Base-by-base conservation (phyloP, 2,113 vertebrate genomes). In the Trogon melanurus region DNA sequence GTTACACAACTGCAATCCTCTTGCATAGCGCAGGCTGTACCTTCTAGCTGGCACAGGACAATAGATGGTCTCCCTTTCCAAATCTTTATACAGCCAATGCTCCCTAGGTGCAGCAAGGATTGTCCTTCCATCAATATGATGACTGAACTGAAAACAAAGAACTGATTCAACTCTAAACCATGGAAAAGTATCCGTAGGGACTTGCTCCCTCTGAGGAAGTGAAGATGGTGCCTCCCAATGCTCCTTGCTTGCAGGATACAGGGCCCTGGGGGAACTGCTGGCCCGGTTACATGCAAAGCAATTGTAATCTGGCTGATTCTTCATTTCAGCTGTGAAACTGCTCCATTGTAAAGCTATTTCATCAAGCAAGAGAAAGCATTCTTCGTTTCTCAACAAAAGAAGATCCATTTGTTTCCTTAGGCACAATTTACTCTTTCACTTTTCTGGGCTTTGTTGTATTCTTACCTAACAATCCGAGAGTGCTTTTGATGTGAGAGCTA, bases 391-490 rank as follows among this genome's bases (percentile, higher is more conserved):
- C 57, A 89, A 87, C 82, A 95, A 95, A 91, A 75, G 82, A 79
- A 86, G 76, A 87, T 72, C 80, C 30, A 51, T 87, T 95, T 93
- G 78, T 91, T 96, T 96, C 93, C 82, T 93, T 51, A 72, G 86
- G 76, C 69, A 87, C 83, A 81, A 94, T 93, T 92, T 91, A 93
- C 30, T 92, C 76, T 92, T 70, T 85, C 62, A 58, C 30, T 38
- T 87, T 94, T 76, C 78, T 47, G 50, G 57, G 80, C 62, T 92
- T 97, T 91, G 72, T 79, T 76, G 73, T 65, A 75, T 70, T 94
- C 80, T 89, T 96, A 91, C 93, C 58, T 92, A 70, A 66, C 70
- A 92, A 54, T 51, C 41, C 62, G 76, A 95, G 80, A 91, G 36
- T 58, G 50, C 88, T 92, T 96, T 94, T 93, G 88, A 89, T 92